Conservation (phyloP, 2,797 vertebrate species). For the Onychomys leucogaster region DNA sequence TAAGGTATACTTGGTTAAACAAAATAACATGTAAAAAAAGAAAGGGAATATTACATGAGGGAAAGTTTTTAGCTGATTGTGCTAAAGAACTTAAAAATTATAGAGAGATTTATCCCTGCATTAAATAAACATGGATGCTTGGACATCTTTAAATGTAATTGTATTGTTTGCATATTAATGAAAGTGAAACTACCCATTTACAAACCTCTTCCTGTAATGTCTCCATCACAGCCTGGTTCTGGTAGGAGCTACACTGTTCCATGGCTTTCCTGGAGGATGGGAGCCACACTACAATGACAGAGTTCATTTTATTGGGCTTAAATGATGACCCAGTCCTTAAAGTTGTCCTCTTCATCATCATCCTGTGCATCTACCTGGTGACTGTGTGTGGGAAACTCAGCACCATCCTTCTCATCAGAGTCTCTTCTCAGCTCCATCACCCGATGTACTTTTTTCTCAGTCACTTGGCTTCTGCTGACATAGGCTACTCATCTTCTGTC, state of each 20-base stretch:
- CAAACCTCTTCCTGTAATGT: background rate
- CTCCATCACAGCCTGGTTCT: background rate
- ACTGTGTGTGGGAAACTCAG: constrained; percentile 61
- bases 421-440: constrained; percentile 64
- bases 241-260: background rate
- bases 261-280: constrained; percentile 1
- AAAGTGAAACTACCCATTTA: background rate
- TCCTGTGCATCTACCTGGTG: constrained; percentile 73
- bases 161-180: background rate
- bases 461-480: constrained; percentile 78
- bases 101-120: background rate
- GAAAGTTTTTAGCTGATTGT: background rate
- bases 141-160: background rate
- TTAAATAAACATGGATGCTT: background rate
- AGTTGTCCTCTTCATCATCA: constrained; percentile 59
- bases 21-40: background rate
- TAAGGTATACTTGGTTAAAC: background rate
- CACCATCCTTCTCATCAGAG: constrained; percentile 73
- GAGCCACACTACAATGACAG: constrained; percentile 44
- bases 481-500: constrained; percentile 68
- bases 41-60: background rate
- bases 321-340: constrained; percentile 62
- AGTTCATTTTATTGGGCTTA: constrained; percentile 71
- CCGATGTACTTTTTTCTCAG: constrained; percentile 85
- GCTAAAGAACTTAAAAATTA: background rate